These are phyloP conservation scores for Cantharis flavilabris DNA, from an alignment of 2,888 invertebrate genomes.

Conservation along the genomic window DNA sequence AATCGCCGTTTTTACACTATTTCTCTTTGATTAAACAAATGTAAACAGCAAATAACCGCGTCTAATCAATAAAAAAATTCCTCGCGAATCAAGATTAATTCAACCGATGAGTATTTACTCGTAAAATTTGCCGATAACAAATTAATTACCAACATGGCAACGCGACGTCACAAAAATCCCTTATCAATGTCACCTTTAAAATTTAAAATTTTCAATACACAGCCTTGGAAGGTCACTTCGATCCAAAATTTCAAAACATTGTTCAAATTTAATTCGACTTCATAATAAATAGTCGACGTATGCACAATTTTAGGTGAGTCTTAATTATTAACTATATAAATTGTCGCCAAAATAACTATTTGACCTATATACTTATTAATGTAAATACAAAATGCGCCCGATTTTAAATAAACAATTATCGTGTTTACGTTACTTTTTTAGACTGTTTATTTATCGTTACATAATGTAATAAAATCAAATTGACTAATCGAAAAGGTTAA, in stretches of 20 bases:
- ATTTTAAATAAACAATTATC: background rate
- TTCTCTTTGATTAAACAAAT: background rate
- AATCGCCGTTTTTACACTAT: background rate
- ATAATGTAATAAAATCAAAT: background rate
- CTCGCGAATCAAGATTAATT: background rate
- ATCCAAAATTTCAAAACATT: constrained; percentile 11
- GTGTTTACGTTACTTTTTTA: background rate
- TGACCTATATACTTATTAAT: background rate
- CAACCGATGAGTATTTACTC: background rate
- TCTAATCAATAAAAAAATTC: background rate
- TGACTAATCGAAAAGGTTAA: background rate
- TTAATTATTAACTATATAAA: background rate
- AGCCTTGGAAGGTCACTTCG: constrained; percentile 25
- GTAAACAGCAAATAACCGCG: background rate
- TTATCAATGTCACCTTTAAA: constrained; percentile 28
- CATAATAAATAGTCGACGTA: background rate
- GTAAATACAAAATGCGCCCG: background rate
- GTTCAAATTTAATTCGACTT: constrained; percentile 4
- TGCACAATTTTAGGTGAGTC: background rate
- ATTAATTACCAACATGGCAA: background rate
- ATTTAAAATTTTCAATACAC: constrained; percentile 12
- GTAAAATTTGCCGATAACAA: background rate
- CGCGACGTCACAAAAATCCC: background rate
- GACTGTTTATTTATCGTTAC: background rate
- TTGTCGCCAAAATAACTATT: background rate